Conservation (phyloP, 92 coral and sea anemone genomes). For the Galaxea fascicularis region DNA sequence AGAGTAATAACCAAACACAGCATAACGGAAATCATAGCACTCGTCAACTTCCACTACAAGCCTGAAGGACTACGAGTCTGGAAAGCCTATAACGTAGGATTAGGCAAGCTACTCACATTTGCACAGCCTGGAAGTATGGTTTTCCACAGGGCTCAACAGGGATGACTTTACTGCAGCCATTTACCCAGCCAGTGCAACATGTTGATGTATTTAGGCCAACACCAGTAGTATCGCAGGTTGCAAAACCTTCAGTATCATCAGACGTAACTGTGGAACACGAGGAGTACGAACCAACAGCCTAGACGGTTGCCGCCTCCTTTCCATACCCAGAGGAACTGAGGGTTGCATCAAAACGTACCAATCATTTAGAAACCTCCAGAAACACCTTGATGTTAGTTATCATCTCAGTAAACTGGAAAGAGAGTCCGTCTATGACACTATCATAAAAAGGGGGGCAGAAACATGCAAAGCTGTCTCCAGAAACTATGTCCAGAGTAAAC, state of each 20-base stretch:
- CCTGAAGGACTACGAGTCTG: slow-evolving; percentile 17
- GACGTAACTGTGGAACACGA: background rate
- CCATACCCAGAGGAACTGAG: slow-evolving; percentile 29
- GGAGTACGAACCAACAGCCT: slow-evolving; percentile 9
- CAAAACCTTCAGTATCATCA: slow-evolving; percentile 1
- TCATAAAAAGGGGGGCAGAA: slow-evolving; percentile 29
- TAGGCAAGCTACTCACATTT: background rate
- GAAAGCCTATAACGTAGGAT: slow-evolving; percentile 21
- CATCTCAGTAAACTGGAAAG: slow-evolving; percentile 17
- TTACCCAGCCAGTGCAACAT: slow-evolving; percentile 19
- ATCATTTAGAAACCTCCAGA: slow-evolving; percentile 2
- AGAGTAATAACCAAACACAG: slow-evolving; percentile 20
- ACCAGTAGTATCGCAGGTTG: background rate
- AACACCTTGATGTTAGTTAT: slow-evolving; percentile 30
- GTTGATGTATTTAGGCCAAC: background rate
- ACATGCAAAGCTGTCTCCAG: slow-evolving; percentile 29
- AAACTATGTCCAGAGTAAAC: slow-evolving; percentile 16
- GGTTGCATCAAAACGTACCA: slow-evolving; percentile 34
- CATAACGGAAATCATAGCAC: slow-evolving; percentile 23
- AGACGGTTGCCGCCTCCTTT: background rate
- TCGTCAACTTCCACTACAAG: slow-evolving; percentile 20
- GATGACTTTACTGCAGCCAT: slow-evolving; percentile 5
- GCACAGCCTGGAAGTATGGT: slow-evolving; percentile 26
- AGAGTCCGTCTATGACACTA: slow-evolving; percentile 24
- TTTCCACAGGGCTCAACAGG: slow-evolving; percentile 22